Base-by-base conservation (phyloP, 2,888 invertebrate species). In the Hemaris fuciformis region DNA sequence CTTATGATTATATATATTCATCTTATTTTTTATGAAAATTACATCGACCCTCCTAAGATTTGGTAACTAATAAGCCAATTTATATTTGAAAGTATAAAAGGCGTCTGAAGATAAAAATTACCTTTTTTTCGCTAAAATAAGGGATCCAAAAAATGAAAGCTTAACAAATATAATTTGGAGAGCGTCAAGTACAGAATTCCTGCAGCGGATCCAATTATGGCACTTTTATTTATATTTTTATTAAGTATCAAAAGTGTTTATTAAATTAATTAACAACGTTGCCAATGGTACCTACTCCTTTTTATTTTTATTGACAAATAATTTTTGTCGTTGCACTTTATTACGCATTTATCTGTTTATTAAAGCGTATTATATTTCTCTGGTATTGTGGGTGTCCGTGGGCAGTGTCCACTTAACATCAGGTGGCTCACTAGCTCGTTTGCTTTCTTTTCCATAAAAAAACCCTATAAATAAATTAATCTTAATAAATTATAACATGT, bases 51-150 rank as follows among this genome's bases (percentile, higher is more conserved):
- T 67, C 62, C 61, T 65, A 64, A 64, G 60, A 66, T 64, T 66
- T 43, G 59, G 46, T 64, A 56, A 67, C 57, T 58, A 61, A 65
- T 64, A 57, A 68, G 65, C 66, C 65, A 67, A 70, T 70, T 67
- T 67, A 61, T 56, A 62, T 69, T 70, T 66, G 62, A 69, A 64
- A 65, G 62, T 63, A 61, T 62, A 62, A 63, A 60, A 62, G 53
- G 64, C 53, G 57, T 65, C 61, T 59, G 60, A 45, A 64, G 48
- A 48, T 25, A 27, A 5, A 31, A 22, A 45, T 34, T 46, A n/a
- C 34, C n/a, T 59, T 34, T 46, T 59, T 59, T 59, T 46, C 38
- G 31, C 23, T 45, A 46, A 59, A 31, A 45, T 27, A 60, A 59
- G 42, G 64, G 46, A 61, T 66, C 61, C 62, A 45, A 65, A 48